Percentiles rank a stretch among this genome's conserved stretches.
phyloP scores from a whole-genome alignment of 1,140 invertebrate genomes.

The Hylaeus volcanicus region DNA sequence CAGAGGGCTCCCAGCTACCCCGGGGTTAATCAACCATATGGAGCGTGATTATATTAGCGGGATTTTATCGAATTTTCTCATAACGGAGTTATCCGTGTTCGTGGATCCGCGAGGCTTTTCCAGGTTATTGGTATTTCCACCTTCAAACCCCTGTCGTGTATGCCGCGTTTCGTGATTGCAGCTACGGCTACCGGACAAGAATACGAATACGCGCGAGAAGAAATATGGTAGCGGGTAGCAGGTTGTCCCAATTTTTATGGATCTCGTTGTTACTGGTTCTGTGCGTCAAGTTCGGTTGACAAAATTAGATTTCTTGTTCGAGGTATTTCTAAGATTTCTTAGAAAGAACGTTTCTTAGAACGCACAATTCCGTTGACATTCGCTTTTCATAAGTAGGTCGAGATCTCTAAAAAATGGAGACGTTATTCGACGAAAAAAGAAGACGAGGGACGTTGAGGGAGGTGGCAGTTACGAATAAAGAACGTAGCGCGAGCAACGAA shows the following conservation, averaged over 20 bases:
- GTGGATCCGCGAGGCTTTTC: constrained; percentile 48
- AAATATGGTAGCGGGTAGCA: not conserved
- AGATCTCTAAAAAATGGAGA: constrained; percentile 18
- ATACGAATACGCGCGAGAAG: constrained; percentile 6
- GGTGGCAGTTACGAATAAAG: not conserved
- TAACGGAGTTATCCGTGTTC: constrained; percentile 65
- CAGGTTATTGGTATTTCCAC: constrained; percentile 62
- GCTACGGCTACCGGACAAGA: constrained; percentile 38
- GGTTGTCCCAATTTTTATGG: not conserved
- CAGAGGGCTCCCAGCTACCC: constrained; percentile 66
- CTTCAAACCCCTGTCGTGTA: constrained; percentile 8
- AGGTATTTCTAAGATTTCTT: no score
- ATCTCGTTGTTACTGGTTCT: no score
- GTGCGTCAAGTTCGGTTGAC: no score
- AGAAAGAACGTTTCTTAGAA: no score
- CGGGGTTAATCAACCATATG: constrained; percentile 76
- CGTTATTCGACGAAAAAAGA: not conserved
- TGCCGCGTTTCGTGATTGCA: constrained; percentile 64
- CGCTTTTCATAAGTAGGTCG: constrained; percentile 12
- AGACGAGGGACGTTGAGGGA: not conserved
- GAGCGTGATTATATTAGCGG: constrained; percentile 75
- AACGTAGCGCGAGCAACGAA: not conserved
- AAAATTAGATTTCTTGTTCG: no score
- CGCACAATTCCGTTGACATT: not conserved
- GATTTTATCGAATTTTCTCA: constrained; percentile 74